A percentile compares a stretch with the other conserved stretches of the same genome.
Conservation (phyloP, 2,888 invertebrate species). For the Leucozona laternaria region DNA sequence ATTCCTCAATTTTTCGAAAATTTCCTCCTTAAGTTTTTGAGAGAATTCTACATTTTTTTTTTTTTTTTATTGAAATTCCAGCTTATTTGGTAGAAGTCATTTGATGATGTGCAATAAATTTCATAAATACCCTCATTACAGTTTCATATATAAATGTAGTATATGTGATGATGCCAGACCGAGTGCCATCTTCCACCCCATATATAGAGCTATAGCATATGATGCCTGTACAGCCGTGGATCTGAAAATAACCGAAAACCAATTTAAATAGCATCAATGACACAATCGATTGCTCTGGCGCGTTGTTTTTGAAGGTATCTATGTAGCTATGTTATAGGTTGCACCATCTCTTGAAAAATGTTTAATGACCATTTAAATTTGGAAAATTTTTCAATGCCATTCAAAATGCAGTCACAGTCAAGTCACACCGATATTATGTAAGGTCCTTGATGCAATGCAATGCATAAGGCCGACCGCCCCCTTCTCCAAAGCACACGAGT, state of each 20-base stretch:
- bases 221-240: constrained; percentile 10
- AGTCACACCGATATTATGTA: constrained; percentile 44
- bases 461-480: constrained; percentile 28
- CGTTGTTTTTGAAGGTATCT: background rate
- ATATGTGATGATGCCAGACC: constrained; percentile 27
- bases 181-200: constrained; percentile 51
- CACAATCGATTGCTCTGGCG: constrained; percentile 54
- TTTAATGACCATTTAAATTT: constrained; percentile 76
- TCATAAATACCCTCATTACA: constrained; percentile 76
- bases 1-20: constrained; percentile 60
- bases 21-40: constrained; percentile 51
- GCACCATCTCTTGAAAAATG: constrained; percentile 52
- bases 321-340: constrained; percentile 37
- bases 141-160: constrained; percentile 28
- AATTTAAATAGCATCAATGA: constrained; percentile 72
- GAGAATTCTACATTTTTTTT: constrained; percentile 20
- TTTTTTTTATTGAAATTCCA: constrained; percentile 77
- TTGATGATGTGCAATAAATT: constrained; percentile 81
- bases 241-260: constrained; percentile 71
- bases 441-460: constrained; percentile 22
- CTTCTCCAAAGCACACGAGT: constrained; percentile 15
- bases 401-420: too few species aligned
- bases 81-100: constrained; percentile 77
- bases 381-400: constrained; percentile 74
- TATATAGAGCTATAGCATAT: background rate